A percentile compares a stretch with the other conserved stretches of the same genome.
These are phyloP conservation scores for Leptopilina myrica DNA, from an alignment of 2,888 invertebrate genomes.

Conservation along the genomic window DNA sequence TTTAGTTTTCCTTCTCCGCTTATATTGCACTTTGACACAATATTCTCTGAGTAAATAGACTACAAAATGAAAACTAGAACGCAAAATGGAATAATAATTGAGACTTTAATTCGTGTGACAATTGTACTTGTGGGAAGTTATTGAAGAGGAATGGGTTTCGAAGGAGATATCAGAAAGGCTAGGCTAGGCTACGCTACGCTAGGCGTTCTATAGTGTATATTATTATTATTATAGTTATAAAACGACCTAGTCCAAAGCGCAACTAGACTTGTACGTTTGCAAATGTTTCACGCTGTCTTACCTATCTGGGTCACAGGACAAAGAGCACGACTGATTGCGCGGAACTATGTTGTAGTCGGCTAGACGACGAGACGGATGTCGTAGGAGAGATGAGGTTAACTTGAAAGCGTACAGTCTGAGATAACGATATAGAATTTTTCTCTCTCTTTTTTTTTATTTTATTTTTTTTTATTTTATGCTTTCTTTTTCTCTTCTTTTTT, in stretches of 20 bases:
- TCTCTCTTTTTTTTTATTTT: too few species aligned
- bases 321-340: conserved; percentile 57
- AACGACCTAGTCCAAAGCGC: conserved; percentile 1
- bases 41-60: neutral
- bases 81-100: conserved; percentile 3
- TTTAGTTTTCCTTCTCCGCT: too few species aligned
- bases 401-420: conserved; percentile 1
- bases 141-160: conserved; percentile 15
- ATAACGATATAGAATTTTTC: conserved; percentile 7
- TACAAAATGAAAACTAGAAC: neutral
- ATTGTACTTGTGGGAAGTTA: conserved; percentile 13
- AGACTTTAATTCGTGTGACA: conserved; percentile 22
- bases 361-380: conserved; percentile 56
- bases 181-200: neutral
- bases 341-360: conserved; percentile 51
- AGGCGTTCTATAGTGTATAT: too few species aligned
- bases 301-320: conserved; percentile 65
- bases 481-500: too few species aligned
- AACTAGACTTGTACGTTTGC: conserved; percentile 32
- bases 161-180: conserved; percentile 32
- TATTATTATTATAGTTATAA: too few species aligned
- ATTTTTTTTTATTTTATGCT: too few species aligned
- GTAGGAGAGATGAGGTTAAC: conserved; percentile 44
- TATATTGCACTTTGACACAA: neutral
- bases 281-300: conserved; percentile 46